Evolutionary conservation across 2,888 invertebrate species (phyloP), one percentile per base, ranked within the genome.

Genomic region (Choreutis nemorana): DNA sequence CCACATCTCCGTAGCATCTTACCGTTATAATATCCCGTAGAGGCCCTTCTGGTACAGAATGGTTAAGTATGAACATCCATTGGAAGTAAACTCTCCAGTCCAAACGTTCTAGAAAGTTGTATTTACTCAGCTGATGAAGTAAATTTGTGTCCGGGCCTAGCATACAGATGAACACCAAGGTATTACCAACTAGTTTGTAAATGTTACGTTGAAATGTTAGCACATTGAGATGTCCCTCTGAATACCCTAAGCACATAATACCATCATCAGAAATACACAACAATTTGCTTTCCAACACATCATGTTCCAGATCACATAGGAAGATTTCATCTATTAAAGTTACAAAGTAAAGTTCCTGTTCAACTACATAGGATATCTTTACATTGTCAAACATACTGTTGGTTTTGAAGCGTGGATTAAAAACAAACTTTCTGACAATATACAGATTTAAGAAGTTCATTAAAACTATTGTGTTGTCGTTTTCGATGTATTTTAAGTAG

Each of bases 81-180:
- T 65, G 56, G 3, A 59, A 55, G 11, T 63, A 66, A 0, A 62
- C 41, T 2, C 58, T 29, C 71, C 72, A 72, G 11, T 75, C 66
- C 1, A 75, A 27, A 2, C 48, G 45, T n/a, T 65, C 67, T 1
- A 75, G 20, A 13, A 73, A 55, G 16, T 66, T 59, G 26, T 55
- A 67, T 18, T 46, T 40, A 1, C 43, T 41, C 7, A 56, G 29
- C 2, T 42, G 38, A 18, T 59, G 50, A 1, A 56, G 31, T 2
- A 68, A 30, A 29, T 66, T 66, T 0, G 38, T 35, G 2, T 48
- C 38, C 0, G 44, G 37, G 9, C n/a, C 50, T 0, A 71, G 26
- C 0, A 42, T 28, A 14, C 50, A 48, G 2, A 32, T 32, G 1
- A 47, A 45, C 0, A 45, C 32, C 0, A 58, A 26, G 0, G 50